Evolutionary conservation across 2,888 invertebrate genomes (phyloP).

Genomic region (Serrognathus titanus): DNA sequence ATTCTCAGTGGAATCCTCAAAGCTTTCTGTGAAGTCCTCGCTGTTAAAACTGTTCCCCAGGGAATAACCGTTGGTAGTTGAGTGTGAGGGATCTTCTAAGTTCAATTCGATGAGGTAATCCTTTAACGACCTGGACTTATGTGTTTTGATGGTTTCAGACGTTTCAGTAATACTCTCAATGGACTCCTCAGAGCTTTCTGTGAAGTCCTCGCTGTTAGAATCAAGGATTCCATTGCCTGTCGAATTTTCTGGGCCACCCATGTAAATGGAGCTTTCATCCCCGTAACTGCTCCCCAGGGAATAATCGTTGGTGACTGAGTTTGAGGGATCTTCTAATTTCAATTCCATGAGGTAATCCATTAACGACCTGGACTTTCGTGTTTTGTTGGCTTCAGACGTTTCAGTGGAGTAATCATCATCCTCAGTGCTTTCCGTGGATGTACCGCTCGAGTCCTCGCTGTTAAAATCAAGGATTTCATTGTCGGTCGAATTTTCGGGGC

Average conservation of each 20-base stretch:
- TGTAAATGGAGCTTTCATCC: neutral
- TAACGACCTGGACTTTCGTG: slow-evolving; percentile 35
- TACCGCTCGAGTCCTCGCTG: neutral
- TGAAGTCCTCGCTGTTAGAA: neutral
- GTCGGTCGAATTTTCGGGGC: neutral
- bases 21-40: neutral
- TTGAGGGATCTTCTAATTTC: no score
- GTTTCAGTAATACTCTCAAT: no score
- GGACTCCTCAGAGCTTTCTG: no score
- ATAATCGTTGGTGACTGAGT: no score
- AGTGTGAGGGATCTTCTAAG: no score
- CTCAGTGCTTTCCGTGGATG: no score
- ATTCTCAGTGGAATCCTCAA: no score
- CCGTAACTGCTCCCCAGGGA: no score
- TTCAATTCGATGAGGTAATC: slow-evolving; percentile 46
- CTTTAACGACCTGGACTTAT: slow-evolving; percentile 37
- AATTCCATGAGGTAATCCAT: slow-evolving; percentile 42
- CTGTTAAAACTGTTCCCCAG: no score
- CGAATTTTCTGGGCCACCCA: neutral
- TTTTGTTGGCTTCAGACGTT: neutral
- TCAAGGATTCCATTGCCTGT: neutral
- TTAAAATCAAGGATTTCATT: neutral
- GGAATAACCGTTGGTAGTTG: no score
- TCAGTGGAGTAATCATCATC: neutral
- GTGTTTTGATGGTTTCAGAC: slow-evolving; percentile 5